A percentile compares a stretch with the other conserved stretches of the same genome.
phyloP scores from a whole-genome alignment of 2,113 vertebrate species.

The Cettia cetti region DNA sequence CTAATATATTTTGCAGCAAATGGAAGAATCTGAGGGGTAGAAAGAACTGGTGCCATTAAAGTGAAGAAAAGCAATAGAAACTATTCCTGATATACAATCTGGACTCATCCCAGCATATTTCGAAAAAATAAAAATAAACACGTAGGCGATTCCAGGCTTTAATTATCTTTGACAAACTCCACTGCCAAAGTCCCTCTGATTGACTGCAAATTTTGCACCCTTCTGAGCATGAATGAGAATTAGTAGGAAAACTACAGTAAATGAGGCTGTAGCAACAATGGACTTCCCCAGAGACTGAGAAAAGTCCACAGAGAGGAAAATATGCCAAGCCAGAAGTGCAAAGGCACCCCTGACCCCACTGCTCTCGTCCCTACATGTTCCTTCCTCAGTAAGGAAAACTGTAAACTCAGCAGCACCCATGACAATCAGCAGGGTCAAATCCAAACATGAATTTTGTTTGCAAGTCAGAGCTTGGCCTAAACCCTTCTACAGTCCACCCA shows the following conservation, averaged over 20 bases:
- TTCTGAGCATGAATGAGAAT: neutral
- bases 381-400: slow-evolving; percentile 13
- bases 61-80: neutral
- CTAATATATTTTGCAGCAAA: neutral
- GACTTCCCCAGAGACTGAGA: slow-evolving; percentile 18
- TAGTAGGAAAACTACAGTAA: neutral
- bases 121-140: slow-evolving; percentile 4
- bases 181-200: neutral
- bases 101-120: neutral
- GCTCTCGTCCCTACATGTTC: neutral
- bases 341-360: neutral
- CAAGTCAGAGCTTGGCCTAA: slow-evolving; percentile 56
- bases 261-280: slow-evolving; percentile 9
- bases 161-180: neutral
- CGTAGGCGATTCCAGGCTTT: neutral
- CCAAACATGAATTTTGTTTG: slow-evolving; percentile 43
- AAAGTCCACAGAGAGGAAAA: slow-evolving; percentile 10
- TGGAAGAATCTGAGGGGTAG: neutral
- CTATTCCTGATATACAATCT: neutral
- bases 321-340: neutral
- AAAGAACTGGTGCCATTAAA: neutral
- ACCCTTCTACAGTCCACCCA: slow-evolving; percentile 26
- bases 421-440: slow-evolving; percentile 51
- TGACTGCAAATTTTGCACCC: neutral
- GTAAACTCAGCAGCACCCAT: slow-evolving; percentile 18